These are phyloP conservation scores for Sebastes itinus DNA, from an alignment of 2,797 vertebrate genomes.

Conservation along the genomic window DNA sequence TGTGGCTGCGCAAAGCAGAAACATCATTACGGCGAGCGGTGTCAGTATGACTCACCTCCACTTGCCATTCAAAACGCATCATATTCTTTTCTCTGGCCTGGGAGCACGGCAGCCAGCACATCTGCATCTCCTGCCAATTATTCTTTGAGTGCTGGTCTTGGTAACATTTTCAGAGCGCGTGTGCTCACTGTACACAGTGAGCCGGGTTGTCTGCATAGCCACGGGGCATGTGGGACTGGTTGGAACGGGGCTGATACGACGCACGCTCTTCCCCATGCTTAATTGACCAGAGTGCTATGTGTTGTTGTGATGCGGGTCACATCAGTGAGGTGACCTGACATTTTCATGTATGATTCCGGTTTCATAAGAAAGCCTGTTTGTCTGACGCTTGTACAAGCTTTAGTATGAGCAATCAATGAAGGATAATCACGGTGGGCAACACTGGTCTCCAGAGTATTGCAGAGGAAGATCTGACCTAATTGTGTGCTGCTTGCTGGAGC, in stretches of 20 bases:
- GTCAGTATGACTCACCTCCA: constrained; percentile 77
- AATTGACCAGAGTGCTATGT: constrained; percentile 59
- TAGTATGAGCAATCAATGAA: constrained; percentile 45
- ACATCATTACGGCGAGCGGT: constrained; percentile 65
- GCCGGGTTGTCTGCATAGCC: constrained; percentile 53
- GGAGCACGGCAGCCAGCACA: constrained; percentile 57
- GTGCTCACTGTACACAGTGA: constrained; percentile 21
- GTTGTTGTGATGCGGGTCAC: constrained; percentile 40
- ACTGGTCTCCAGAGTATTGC: constrained; percentile 4
- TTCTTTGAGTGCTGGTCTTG: constrained; percentile 54
- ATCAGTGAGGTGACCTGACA: constrained; percentile 54
- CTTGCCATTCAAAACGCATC: constrained; percentile 76
- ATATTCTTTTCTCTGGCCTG: constrained; percentile 57
- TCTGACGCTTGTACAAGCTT: constrained; percentile 21
- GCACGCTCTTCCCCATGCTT: constrained; percentile 29
- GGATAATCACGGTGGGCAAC: constrained; percentile 36
- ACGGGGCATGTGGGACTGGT: constrained; percentile 46
- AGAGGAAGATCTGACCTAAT: constrained; percentile 11
- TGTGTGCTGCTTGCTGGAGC: neutral
- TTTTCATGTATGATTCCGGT: constrained; percentile 44
- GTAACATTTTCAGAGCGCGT: constrained; percentile 36
- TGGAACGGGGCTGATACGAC: constrained; percentile 39
- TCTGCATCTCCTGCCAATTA: constrained; percentile 80
- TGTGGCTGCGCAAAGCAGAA: constrained; percentile 61
- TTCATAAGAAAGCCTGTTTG: constrained; percentile 42